These are phyloP conservation scores for Ptychochromis oligacanthus DNA, from an alignment of 2,113 vertebrate genomes.

Conservation along the genomic window DNA sequence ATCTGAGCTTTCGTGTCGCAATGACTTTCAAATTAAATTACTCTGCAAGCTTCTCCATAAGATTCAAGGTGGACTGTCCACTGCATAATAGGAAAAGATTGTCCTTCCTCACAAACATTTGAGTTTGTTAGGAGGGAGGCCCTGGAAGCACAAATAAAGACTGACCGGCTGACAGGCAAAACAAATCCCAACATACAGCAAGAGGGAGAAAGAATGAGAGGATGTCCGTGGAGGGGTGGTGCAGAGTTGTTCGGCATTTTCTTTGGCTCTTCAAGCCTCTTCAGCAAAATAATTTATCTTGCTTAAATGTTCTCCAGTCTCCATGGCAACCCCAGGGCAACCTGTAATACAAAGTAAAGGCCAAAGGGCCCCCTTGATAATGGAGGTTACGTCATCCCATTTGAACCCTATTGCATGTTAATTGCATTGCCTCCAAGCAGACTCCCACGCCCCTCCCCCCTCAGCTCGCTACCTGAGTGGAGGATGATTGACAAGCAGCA, in stretches of 20 bases:
- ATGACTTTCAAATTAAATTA: not conserved
- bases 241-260: too few relatives aligned
- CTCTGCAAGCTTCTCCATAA: too few relatives aligned
- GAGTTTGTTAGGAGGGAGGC: too few relatives aligned
- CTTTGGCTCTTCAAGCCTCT: constrained; percentile 6
- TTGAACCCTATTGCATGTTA: constrained; percentile 10
- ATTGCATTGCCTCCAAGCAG: not conserved
- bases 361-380: constrained; percentile 7
- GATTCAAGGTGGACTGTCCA: too few relatives aligned
- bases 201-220: too few relatives aligned
- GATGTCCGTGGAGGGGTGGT: too few relatives aligned
- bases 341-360: not conserved
- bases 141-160: too few relatives aligned
- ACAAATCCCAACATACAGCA: too few relatives aligned
- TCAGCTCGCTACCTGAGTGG: not conserved
- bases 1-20: not conserved
- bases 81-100: too few relatives aligned
- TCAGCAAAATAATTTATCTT: constrained; percentile 20
- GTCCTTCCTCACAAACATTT: too few relatives aligned
- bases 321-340: constrained; percentile 3
- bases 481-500: too few relatives aligned
- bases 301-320: constrained; percentile 17
- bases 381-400: constrained; percentile 25
- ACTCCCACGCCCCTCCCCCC: not conserved
- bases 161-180: too few relatives aligned